phyloP scores from a whole-genome alignment of 2,888 invertebrate species.

The Acanthococcus lagerstroemiae region DNA sequence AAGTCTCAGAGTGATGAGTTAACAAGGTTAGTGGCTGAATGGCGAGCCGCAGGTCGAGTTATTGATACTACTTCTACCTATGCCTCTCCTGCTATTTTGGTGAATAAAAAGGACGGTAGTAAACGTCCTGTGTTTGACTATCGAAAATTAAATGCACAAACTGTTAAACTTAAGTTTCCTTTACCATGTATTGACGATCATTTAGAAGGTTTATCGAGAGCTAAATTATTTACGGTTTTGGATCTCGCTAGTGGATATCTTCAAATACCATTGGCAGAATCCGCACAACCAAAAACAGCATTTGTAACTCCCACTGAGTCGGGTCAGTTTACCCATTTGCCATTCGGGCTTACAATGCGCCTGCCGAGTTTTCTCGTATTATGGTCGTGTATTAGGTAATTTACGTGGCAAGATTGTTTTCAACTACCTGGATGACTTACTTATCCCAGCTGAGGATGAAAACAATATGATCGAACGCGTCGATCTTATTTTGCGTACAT shows the following conservation, averaged over 20 bases:
- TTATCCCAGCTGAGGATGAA: neutral
- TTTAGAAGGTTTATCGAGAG: neutral
- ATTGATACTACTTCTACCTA: neutral
- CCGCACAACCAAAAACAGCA: conserved; percentile 8
- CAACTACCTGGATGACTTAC: too few species aligned
- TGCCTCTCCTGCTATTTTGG: neutral
- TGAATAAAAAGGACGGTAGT: too few species aligned
- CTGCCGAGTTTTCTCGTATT: conserved; percentile 31
- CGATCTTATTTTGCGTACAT: neutral
- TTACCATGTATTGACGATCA: conserved; percentile 6
- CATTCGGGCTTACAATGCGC: conserved; percentile 7
- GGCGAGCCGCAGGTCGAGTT: neutral
- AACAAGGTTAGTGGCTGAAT: neutral
- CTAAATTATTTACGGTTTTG: neutral
- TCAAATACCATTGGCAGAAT: conserved; percentile 10
- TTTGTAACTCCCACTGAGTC: conserved; percentile 12
- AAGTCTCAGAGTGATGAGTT: neutral
- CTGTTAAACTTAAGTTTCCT: neutral
- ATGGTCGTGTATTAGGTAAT: conserved; percentile 23
- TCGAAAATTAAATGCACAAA: neutral
- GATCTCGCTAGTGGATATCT: conserved; percentile 23
- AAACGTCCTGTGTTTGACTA: neutral
- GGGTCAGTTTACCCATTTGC: conserved; percentile 5
- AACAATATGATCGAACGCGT: neutral
- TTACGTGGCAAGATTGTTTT: neutral